Conservation (phyloP, 2,113 vertebrate genomes). For the Uria aalge region DNA sequence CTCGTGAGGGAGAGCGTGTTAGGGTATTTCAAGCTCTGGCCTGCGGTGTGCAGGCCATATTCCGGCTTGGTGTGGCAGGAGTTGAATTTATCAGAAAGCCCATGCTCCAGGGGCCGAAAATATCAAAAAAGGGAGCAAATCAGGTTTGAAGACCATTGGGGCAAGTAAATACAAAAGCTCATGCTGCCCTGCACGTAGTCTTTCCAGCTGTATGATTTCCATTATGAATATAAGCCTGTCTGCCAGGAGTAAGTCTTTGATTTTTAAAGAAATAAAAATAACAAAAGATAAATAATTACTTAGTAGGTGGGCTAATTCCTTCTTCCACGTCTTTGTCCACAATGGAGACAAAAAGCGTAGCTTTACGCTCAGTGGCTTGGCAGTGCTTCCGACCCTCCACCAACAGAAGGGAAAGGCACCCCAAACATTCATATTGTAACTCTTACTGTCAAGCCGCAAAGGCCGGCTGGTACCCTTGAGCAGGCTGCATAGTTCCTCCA, state of each 20-base stretch:
- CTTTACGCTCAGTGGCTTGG: slow-evolving; percentile 8
- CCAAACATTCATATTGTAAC: background rate
- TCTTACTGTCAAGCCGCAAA: background rate
- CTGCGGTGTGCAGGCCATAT: background rate
- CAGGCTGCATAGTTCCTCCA: background rate
- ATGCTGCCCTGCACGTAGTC: slow-evolving; percentile 48
- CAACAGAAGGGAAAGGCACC: background rate
- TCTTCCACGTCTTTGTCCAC: slow-evolving; percentile 35
- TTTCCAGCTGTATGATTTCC: slow-evolving; percentile 43
- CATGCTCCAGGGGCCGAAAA: background rate
- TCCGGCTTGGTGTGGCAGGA: background rate
- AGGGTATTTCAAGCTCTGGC: background rate
- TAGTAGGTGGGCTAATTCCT: slow-evolving; percentile 61
- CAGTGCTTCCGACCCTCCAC: background rate
- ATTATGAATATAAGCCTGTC: background rate
- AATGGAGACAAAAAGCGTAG: background rate
- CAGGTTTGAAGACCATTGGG: background rate
- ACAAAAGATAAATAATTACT: slow-evolving; percentile 45
- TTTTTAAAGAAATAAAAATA: slow-evolving; percentile 58
- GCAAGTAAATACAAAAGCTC: background rate
- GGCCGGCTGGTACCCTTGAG: background rate
- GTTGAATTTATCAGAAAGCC: background rate
- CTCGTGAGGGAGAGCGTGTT: fast-evolving
- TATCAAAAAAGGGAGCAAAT: background rate
- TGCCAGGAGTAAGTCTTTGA: slow-evolving; percentile 47